Conservation (phyloP, 2,113 vertebrate species). For the Alligator sinensis region DNA sequence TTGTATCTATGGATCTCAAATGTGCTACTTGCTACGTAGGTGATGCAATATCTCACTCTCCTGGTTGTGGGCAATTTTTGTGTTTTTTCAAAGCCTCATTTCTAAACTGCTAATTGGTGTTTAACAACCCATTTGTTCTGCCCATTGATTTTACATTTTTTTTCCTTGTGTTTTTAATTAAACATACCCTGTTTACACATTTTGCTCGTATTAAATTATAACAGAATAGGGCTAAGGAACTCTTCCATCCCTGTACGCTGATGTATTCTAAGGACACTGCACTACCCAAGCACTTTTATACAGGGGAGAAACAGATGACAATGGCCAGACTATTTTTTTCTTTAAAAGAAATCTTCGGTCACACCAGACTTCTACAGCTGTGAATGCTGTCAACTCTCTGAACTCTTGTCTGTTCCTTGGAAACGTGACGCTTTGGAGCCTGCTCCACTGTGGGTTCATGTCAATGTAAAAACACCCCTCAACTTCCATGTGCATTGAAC, state of each 20-base stretch:
- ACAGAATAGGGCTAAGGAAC: background rate
- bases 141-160: conserved; percentile 49
- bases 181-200: conserved; percentile 43
- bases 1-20: background rate
- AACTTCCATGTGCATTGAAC: background rate
- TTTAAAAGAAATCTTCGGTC: background rate
- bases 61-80: conserved; percentile 15
- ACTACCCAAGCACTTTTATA: background rate
- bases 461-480: background rate
- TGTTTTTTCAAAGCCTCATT: conserved; percentile 19
- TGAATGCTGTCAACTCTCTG: background rate
- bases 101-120: conserved; percentile 40
- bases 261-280: background rate
- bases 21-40: background rate
- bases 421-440: background rate
- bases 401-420: background rate
- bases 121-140: conserved; percentile 54
- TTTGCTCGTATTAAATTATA: conserved; percentile 1
- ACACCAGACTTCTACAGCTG: background rate
- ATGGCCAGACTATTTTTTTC: background rate
- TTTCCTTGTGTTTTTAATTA: conserved; percentile 50
- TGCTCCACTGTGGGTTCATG: background rate
- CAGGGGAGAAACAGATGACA: background rate
- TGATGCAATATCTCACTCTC: conserved; percentile 3
- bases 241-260: background rate